These are phyloP conservation scores for Cosmia trapezina DNA, from an alignment of 2,888 invertebrate species.

Conservation along the genomic window DNA sequence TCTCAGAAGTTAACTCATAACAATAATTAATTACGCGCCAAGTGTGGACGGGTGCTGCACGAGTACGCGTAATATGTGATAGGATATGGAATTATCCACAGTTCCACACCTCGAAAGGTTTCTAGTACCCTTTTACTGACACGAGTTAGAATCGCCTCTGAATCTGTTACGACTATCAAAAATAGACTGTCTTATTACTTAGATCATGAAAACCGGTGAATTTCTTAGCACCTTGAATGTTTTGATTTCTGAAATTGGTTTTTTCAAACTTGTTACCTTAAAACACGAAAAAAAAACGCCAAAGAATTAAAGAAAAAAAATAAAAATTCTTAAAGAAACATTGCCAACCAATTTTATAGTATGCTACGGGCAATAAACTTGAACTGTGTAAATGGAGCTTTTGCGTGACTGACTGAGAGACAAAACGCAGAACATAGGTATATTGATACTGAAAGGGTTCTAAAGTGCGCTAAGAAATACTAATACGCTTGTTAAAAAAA, in stretches of 20 bases:
- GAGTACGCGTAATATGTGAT: neutral
- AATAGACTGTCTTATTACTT: neutral
- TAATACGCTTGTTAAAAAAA: neutral
- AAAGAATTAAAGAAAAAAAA: too few species aligned
- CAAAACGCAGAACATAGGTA: neutral
- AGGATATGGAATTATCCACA: constrained; percentile 14
- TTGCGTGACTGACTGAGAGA: neutral
- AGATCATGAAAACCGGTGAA: too few species aligned
- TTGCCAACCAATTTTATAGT: too few species aligned
- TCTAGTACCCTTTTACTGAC: neutral
- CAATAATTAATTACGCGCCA: constrained; percentile 24
- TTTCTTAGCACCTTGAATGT: neutral
- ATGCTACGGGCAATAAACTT: too few species aligned
- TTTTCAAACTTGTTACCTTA: too few species aligned
- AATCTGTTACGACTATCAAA: constrained; percentile 1
- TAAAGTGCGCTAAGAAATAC: neutral
- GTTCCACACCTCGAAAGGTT: neutral
- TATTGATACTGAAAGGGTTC: neutral
- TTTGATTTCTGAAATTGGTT: neutral
- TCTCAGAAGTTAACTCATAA: constrained; percentile 24
- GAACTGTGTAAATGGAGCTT: too few species aligned
- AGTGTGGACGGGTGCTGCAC: neutral
- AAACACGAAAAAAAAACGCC: too few species aligned
- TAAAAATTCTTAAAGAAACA: too few species aligned
- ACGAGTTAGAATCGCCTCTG: neutral